phyloP scores from a whole-genome alignment of 2,888 invertebrate genomes.

The Argyresthia albistria region DNA sequence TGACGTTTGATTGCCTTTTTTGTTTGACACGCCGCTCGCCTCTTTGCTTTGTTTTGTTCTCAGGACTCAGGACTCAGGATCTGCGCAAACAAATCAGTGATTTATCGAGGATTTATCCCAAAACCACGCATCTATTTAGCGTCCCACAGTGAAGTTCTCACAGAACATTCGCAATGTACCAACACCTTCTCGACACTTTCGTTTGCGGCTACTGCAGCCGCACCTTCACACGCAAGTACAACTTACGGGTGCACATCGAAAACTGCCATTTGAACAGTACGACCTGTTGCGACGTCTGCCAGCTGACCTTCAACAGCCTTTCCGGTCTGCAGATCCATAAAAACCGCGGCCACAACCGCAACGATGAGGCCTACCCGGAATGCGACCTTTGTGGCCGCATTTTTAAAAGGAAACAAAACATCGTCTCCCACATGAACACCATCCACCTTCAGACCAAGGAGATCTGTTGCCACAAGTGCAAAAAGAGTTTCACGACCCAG shows the following conservation, averaged over 20 bases:
- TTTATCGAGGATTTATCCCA: too few relatives aligned
- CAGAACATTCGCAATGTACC: not conserved
- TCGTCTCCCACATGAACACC: slow-evolving; percentile 48
- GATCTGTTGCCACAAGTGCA: slow-evolving; percentile 32
- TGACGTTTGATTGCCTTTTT: too few relatives aligned
- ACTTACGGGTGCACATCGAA: slow-evolving; percentile 46
- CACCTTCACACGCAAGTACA: slow-evolving; percentile 47
- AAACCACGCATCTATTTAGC: too few relatives aligned
- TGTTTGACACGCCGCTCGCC: too few relatives aligned
- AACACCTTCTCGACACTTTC: not conserved
- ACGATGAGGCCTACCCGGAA: slow-evolving; percentile 37
- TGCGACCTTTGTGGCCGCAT: slow-evolving; percentile 50
- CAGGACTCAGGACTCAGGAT: too few relatives aligned
- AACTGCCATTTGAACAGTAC: slow-evolving; percentile 40
- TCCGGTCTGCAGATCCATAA: slow-evolving; percentile 38
- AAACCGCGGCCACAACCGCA: slow-evolving; percentile 38
- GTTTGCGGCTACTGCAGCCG: slow-evolving; percentile 47
- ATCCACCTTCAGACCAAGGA: slow-evolving; percentile 37
- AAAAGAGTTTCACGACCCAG: slow-evolving; percentile 38
- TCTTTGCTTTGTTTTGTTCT: too few relatives aligned
- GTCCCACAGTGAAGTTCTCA: not conserved
- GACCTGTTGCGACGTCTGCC: slow-evolving; percentile 39
- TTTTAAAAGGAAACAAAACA: slow-evolving; percentile 51
- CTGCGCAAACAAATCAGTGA: too few relatives aligned
- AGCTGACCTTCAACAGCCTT: slow-evolving; percentile 36